These are phyloP conservation scores for Drosophila malerkotliana DNA, from an alignment of 1,140 invertebrate genomes.

Conservation along the genomic window DNA sequence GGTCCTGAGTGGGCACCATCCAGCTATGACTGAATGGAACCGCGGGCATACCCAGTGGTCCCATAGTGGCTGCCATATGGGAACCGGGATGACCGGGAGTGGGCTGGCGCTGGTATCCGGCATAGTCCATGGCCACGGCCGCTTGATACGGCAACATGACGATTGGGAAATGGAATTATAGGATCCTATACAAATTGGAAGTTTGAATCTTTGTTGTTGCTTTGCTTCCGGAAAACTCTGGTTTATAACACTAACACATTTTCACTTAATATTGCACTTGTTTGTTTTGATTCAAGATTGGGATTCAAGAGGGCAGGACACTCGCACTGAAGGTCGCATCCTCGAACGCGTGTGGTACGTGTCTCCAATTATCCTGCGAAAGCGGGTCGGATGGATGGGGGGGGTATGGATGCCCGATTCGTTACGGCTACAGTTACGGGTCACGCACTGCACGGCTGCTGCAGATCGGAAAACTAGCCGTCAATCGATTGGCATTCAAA, in stretches of 20 bases:
- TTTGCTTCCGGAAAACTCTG: not conserved
- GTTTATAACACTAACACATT: constrained; percentile 46
- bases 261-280: constrained; percentile 59
- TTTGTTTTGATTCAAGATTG: constrained; percentile 13
- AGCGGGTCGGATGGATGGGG: not conserved
- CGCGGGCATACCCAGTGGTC: constrained; percentile 85
- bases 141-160: constrained; percentile 94
- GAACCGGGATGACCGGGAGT: constrained; percentile 86
- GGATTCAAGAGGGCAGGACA: constrained; percentile 32
- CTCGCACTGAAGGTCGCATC: constrained; percentile 65
- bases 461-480: constrained; percentile 43
- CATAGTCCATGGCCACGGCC: constrained; percentile 94
- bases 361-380: constrained; percentile 71
- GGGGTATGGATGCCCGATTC: not conserved
- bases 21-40: constrained; percentile 94
- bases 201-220: not conserved
- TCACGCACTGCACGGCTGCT: constrained; percentile 49
- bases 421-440: constrained; percentile 6
- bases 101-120: constrained; percentile 90
- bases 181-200: not conserved
- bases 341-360: constrained; percentile 67
- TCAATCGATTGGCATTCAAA: constrained; percentile 78
- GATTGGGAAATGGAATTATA: not conserved
- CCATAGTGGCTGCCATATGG: constrained; percentile 85
- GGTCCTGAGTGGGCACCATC: constrained; percentile 94